phyloP scores from a whole-genome alignment of 2,113 vertebrate species.

The Pangasianodon hypophthalmus region DNA sequence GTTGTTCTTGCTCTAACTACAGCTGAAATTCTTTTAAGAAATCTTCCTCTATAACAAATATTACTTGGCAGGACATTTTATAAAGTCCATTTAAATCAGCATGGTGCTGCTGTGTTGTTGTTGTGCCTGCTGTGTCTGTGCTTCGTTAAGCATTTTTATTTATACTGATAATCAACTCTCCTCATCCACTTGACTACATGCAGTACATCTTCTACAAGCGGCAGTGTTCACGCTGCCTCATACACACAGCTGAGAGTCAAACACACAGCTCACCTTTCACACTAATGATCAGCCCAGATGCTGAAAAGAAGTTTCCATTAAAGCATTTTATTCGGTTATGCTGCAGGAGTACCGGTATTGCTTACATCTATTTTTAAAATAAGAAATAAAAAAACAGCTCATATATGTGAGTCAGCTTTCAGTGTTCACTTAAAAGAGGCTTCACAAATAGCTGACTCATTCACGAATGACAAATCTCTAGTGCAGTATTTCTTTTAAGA shows the following conservation, averaged over 20 bases:
- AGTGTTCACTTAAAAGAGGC: background rate
- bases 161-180: background rate
- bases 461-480: background rate
- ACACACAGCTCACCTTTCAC: background rate
- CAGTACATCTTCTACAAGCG: background rate
- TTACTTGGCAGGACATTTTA: background rate
- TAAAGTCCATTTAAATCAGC: background rate
- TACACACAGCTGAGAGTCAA: background rate
- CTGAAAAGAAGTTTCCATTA: background rate
- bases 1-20: background rate
- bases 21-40: background rate
- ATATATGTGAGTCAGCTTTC: background rate
- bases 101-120: background rate
- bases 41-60: background rate
- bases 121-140: background rate
- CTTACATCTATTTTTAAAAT: background rate
- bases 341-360: background rate
- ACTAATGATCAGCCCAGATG: background rate
- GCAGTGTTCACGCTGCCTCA: background rate
- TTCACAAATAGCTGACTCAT: background rate
- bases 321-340: constrained; percentile 5
- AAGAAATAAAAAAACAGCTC: background rate
- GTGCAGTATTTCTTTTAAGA: background rate
- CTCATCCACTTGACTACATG: background rate
- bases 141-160: background rate